Evolutionary conservation across 2,888 invertebrate species (phyloP).

Genomic region (Habrosyne pyritoides): DNA sequence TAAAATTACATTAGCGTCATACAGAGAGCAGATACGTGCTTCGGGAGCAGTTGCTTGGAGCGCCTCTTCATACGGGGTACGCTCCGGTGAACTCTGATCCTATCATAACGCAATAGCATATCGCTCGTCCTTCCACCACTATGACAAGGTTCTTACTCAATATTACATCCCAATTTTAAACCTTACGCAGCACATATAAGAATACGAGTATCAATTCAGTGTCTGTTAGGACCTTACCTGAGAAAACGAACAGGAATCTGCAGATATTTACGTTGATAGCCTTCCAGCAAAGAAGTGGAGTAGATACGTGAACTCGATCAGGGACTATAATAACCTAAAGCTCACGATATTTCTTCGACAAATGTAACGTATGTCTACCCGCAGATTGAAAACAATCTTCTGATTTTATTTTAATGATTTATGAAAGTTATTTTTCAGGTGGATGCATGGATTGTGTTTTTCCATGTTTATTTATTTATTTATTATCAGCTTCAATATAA

Average conservation of each 20-base stretch:
- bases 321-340: constrained; percentile 70
- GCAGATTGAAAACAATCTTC: constrained; percentile 41
- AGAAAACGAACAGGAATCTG: constrained; percentile 54
- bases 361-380: constrained; percentile 50
- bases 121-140: constrained; percentile 42
- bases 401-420: constrained; percentile 6
- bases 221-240: constrained; percentile 42
- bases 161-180: constrained; percentile 31
- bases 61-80: constrained; percentile 56
- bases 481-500: too few species aligned
- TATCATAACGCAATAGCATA: constrained; percentile 82
- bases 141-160: constrained; percentile 48
- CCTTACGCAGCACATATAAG: constrained; percentile 36
- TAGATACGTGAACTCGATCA: constrained; percentile 77
- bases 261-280: constrained; percentile 82
- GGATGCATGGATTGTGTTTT: too few species aligned
- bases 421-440: neutral
- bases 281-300: constrained; percentile 74
- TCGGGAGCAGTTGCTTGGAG: constrained; percentile 49
- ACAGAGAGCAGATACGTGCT: constrained; percentile 62
- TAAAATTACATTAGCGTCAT: constrained; percentile 71
- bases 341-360: constrained; percentile 61
- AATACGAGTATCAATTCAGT: constrained; percentile 20
- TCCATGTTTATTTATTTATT: too few species aligned
- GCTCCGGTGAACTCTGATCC: constrained; percentile 79